Base-by-base conservation (phyloP, 2,797 vertebrate species). In the Melanotaenia trifasciata region DNA sequence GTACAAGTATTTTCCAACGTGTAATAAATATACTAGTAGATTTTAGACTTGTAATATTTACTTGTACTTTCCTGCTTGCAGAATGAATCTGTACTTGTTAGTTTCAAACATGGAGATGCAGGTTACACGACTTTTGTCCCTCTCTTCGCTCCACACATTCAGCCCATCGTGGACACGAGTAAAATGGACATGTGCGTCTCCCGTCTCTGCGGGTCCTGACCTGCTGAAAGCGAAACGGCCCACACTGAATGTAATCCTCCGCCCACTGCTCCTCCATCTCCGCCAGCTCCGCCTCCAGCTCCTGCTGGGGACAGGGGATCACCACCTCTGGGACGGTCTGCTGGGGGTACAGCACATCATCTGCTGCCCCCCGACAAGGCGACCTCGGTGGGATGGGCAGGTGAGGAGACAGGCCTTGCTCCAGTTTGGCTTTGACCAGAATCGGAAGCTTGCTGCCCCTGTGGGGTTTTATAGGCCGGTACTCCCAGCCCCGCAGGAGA, bases 261-360 rank as follows among this genome's bases (percentile, higher is more conserved):
- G 96, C 83, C 96, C 97, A 98, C 81, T 97, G 91, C 79, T 96
- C 95, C 84, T 96, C 95, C 71, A 98, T 91, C 28, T 97, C 95
- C 3, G 89, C 87, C 79, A 96, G 85, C 70, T 97, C 96, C 72
- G 89, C 79, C 79, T 94, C 89, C 70, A 95, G 91, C 59, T 92
- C 90, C 84, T 91, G 84, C 78, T 88, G 94, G 26, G 84, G 85
- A 79, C 90, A 85, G 56, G 90, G 70, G 86, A 86, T 50, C 84
- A 83, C 74, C 0, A 89, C 68, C 81, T 95, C 95, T n/a, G 93
- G 88, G 9, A 73, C 81, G 64, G 78, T 11, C 22, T 3, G 88
- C 28, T 85, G 74, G 2, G 72, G 85, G 70, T 87, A 84, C 59
- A 94, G 85, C 32, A 89, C 83, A 64, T 91, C 90, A 76, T 92